Evolutionary conservation across 2,888 invertebrate genomes (phyloP), one percentile per base, ranked within the genome.

Genomic region (Sipha maydis): DNA sequence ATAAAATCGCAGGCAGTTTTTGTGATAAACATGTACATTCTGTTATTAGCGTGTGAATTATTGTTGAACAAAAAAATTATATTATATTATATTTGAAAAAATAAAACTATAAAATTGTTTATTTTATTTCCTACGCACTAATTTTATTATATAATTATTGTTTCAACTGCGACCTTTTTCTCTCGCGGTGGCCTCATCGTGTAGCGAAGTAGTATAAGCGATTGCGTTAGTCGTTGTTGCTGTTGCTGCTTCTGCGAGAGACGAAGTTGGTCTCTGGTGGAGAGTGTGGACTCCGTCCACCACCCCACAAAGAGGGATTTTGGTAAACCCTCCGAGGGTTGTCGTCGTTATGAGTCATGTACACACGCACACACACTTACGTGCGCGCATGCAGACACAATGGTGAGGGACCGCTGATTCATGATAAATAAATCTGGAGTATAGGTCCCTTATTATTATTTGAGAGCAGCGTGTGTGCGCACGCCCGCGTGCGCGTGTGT

Each of bases 371-470:
- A 17, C 38, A 38, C 67, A 67, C 38, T 21, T 41, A 41, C n/a
- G 41, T 34, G 19, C 48, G 19, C 84, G 9, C n/a, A 19, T 28
- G 41, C 61, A n/a, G 71, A 56, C 31, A 88, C 80, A 88, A 88
- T 88, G 31, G 80, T 82, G 41, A 73, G 61, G 88, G 88, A 82
- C 88, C 80, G 82, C 88, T 88, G 88, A 88, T 88, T 88, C 88
- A 88, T 75, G 88, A 88, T 88, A 88, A 88, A 88, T 82, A 88
- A 88, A 88, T 88, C 88, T 88, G 88, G 67, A 88, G 80, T 80
- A 79, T 79, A 79, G 78, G 69, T 86, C 86, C 86, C 86, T 86
- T 69, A 77, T 77, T 85, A 71, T 79, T 78, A 85, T 78, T 79
- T 14, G 67, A 54, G 56, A 34, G 41, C 75, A 34, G 38, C 8